These are phyloP conservation scores for Homarus americanus DNA, from an alignment of 1,140 invertebrate species.

Conservation along the genomic window DNA sequence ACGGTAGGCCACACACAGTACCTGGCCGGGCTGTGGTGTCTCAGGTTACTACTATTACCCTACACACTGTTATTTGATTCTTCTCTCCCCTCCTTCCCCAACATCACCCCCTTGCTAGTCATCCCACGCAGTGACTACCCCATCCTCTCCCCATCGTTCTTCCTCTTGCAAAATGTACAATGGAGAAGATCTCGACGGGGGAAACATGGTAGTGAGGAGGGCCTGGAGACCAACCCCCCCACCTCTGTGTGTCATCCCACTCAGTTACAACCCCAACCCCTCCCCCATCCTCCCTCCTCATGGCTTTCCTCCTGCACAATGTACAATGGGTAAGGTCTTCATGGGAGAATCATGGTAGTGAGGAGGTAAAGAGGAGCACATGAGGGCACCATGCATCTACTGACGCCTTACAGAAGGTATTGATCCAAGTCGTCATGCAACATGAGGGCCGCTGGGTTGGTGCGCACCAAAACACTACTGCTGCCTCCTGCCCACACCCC, in stretches of 20 bases:
- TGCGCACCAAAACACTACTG: neutral
- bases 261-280: neutral
- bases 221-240: too few species aligned
- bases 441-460: neutral
- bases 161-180: neutral
- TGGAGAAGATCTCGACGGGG: neutral
- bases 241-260: neutral
- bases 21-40: too few species aligned
- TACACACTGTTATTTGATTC: neutral
- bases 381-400: neutral
- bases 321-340: neutral
- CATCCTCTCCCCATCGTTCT: neutral
- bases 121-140: neutral
- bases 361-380: neutral
- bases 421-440: neutral
- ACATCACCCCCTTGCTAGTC: too few species aligned
- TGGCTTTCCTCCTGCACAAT: neutral
- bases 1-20: neutral
- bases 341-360: neutral
- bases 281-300: neutral
- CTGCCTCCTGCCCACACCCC: too few species aligned
- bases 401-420: neutral
- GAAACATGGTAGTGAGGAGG: neutral
- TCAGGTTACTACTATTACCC: neutral
- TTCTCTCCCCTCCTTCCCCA: neutral